Conservation (phyloP, 2,113 vertebrate species). For the Eolophus roseicapilla region DNA sequence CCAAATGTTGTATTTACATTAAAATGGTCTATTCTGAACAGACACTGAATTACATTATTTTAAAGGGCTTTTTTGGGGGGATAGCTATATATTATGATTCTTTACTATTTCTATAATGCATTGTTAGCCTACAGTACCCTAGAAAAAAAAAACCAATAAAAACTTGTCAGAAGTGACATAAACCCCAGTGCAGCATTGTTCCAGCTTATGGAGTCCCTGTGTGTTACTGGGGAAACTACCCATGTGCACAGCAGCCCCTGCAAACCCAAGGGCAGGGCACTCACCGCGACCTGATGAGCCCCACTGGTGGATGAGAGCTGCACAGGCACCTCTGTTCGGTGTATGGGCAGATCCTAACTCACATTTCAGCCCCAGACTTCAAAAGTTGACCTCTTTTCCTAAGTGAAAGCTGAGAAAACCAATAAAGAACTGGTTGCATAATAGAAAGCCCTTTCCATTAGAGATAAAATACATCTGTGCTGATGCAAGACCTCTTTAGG, state of each 20-base stretch:
- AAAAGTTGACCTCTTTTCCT: neutral
- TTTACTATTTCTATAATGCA: neutral
- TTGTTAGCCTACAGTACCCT: neutral
- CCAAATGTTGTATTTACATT: neutral
- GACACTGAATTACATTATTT: neutral
- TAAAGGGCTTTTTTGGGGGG: neutral
- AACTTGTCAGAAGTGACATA: neutral
- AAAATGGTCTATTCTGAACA: neutral
- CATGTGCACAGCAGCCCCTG: neutral
- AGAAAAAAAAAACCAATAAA: neutral
- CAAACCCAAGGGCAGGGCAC: neutral
- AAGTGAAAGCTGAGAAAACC: neutral
- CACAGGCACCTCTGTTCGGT: fast-evolving
- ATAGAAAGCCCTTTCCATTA: neutral
- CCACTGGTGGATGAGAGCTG: fast-evolving
- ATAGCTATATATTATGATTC: neutral
- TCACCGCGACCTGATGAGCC: fast-evolving
- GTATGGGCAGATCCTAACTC: neutral
- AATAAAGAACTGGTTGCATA: neutral
- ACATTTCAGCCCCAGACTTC: neutral
- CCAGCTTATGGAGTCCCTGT: neutral
- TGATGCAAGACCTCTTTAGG: neutral
- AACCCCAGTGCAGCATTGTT: neutral
- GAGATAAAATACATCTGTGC: neutral
- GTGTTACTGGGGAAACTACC: neutral